Evolutionary conservation across 2,113 vertebrate species (phyloP), one percentile per base, ranked within the genome.

Genomic region (Hylia prasina): DNA sequence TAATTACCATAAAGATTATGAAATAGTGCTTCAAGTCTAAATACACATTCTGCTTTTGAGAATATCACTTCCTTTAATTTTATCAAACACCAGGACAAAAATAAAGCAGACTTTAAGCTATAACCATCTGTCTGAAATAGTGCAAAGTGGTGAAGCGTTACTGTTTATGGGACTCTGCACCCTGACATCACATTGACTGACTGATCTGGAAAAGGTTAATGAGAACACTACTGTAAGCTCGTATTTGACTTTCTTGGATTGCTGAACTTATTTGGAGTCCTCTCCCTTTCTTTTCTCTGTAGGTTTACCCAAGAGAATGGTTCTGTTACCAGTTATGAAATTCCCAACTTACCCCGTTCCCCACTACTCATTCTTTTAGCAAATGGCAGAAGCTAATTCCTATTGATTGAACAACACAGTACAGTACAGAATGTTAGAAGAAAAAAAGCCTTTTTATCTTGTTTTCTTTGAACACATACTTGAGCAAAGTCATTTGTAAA

Each of bases 251-350:
- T 97, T 98, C 93, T 97, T 97, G 95, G 97, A 97, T 93, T 96
- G 95, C 97, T 97, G 95, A 98, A 98, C 98, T 99, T 97, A 99
- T 98, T 97, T 98, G 97, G 98, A 98, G 98, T 99, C 98, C 98
- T 99, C 98, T 99, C 98, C 99, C 95, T 99, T 98, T 99, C 98
- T 99, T 99, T 98, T 98, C 98, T 99, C 98, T 98, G 94, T 98
- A 99, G 99, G 99, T 99, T 99, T 99, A 97, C 99, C 99, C 98
- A 99, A 99, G 99, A 99, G 99, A 99, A 99, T 99, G 99, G 98
- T 99, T 99, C 99, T 99, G 99, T 99, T 99, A 98, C 99, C 99
- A 98, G 98, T 99, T 98, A 99, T 99, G 99, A 99, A 99, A 99
- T 98, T 99, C 97, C 99, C 99, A 97, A 98, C 99, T 98, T 99